Conservation (phyloP, 2,888 invertebrate genomes). For the Eledona agricola region DNA sequence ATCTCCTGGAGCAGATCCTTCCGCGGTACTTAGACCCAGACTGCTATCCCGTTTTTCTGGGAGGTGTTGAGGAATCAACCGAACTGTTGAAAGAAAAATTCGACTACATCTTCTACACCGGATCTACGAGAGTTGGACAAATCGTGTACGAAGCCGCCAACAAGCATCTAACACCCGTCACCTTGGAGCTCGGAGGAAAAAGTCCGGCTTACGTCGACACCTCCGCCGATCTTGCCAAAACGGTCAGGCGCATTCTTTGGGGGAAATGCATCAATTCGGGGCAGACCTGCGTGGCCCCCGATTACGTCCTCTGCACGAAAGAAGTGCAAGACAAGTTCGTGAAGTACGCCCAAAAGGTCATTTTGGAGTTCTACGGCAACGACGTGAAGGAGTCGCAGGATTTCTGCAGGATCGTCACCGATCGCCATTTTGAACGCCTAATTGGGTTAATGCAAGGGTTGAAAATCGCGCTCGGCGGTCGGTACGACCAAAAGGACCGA, state of each 20-base stretch:
- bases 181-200: slow-evolving; percentile 83
- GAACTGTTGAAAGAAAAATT: slow-evolving; percentile 87
- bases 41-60: slow-evolving; percentile 81
- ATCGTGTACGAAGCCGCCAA: slow-evolving; percentile 90
- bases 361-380: slow-evolving; percentile 86
- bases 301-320: slow-evolving; percentile 87
- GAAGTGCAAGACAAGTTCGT: slow-evolving; percentile 73
- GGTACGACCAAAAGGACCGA: slow-evolving; percentile 75
- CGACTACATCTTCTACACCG: slow-evolving; percentile 97
- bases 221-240: slow-evolving; percentile 78
- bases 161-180: slow-evolving; percentile 89
- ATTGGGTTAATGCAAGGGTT: slow-evolving; percentile 73
- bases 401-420: slow-evolving; percentile 82
- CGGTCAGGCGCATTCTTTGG: slow-evolving; percentile 85
- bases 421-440: slow-evolving; percentile 68
- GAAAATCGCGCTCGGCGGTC: slow-evolving; percentile 81
- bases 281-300: slow-evolving; percentile 97
- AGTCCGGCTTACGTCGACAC: slow-evolving; percentile 93
- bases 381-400: slow-evolving; percentile 83
- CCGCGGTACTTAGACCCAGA: slow-evolving; percentile 93
- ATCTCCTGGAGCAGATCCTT: slow-evolving; percentile 76
- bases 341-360: slow-evolving; percentile 65
- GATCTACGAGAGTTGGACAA: slow-evolving; percentile 85
- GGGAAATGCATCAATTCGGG: slow-evolving; percentile 94
- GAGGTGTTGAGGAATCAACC: slow-evolving; percentile 86